phyloP scores from a whole-genome alignment of 2,797 vertebrate species.

The Sebastes reedi region DNA sequence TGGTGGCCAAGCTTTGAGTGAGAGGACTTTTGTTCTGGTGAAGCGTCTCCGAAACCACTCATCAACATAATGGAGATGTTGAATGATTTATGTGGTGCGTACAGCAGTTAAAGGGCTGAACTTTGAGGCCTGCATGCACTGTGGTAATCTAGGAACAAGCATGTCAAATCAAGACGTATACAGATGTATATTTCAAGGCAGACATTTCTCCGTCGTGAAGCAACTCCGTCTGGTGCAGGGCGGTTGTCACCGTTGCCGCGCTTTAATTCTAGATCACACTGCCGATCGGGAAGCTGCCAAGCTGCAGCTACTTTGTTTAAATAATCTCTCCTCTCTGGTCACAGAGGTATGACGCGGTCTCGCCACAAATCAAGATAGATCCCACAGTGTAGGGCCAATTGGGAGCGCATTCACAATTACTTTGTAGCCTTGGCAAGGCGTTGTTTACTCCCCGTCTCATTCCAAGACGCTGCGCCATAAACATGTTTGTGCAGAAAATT shows the following conservation, averaged over 20 bases:
- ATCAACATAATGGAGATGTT: conserved; percentile 45
- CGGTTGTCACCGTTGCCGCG: not conserved
- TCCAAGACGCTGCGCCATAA: conserved; percentile 40
- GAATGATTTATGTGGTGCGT: conserved; percentile 49
- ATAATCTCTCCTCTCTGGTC: conserved; percentile 32
- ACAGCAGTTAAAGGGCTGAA: conserved; percentile 27
- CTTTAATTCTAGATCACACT: conserved; percentile 18
- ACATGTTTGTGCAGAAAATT: conserved; percentile 64
- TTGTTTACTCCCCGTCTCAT: conserved; percentile 50
- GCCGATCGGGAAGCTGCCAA: conserved; percentile 22
- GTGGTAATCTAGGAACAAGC: conserved; percentile 19
- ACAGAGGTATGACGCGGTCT: conserved; percentile 18
- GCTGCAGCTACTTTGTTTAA: conserved; percentile 32
- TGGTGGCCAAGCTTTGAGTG: conserved; percentile 54
- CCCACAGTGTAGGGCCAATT: conserved; percentile 34
- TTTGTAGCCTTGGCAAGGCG: conserved; percentile 29
- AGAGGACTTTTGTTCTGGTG: conserved; percentile 54
- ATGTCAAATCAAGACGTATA: conserved; percentile 17
- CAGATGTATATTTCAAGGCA: not conserved
- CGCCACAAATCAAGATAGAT: conserved; percentile 64
- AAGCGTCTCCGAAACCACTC: conserved; percentile 51
- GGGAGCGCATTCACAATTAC: conserved; percentile 33
- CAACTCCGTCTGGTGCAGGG: not conserved
- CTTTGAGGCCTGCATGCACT: conserved; percentile 29
- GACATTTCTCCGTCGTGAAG: not conserved